Base-by-base conservation (phyloP, 1,140 invertebrate species). In the Mactra quadrangularis region DNA sequence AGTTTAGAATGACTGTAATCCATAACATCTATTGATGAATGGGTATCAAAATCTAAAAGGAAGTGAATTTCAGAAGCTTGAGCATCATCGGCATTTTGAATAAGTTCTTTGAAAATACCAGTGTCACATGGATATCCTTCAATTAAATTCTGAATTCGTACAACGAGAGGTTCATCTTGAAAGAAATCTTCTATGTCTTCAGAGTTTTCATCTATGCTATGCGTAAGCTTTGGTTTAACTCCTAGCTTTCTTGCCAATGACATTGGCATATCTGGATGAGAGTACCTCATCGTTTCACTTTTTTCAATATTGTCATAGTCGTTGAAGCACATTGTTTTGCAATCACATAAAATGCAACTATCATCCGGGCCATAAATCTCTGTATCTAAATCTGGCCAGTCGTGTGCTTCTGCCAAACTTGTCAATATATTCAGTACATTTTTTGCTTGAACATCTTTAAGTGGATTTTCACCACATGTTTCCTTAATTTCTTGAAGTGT, bases 1-100 rank as follows among this genome's bases (percentile, higher is more conserved):
- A 91, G 71, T 31, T 82, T 53, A 45, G 87, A 62, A 86, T 85
- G 89, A n/a, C 79, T 60, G 22, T 85, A 70, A 74, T 84, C 76
- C 72, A 89, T 82, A 17, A 91, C 60, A 25, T 83, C 82, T 55
- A 87, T 52, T 2, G 41, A 71, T 22, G 78, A 45, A 74, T 89
- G 87, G 6, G 52, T 60, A 41, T 88, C 81, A 29, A 82, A 87
- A 74, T 92, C 91, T 62, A 86, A 84, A 17, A 92, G 86, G 68
- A 93, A 92, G 35, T 87, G 83, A 6, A 92, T 75, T 79, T 90
- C 90, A 25, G 87, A 91, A 17, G 91, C 92, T 22, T 84, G 82
- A 19, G 91, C 91, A 87, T 93, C 92, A 85, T 93, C 92, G 38
- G 92, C 90, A 87, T 97, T 92, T 66, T 92, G 91, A 0, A 92